phyloP scores from a whole-genome alignment of 2,797 vertebrate genomes.

The Bovichtus variegatus region DNA sequence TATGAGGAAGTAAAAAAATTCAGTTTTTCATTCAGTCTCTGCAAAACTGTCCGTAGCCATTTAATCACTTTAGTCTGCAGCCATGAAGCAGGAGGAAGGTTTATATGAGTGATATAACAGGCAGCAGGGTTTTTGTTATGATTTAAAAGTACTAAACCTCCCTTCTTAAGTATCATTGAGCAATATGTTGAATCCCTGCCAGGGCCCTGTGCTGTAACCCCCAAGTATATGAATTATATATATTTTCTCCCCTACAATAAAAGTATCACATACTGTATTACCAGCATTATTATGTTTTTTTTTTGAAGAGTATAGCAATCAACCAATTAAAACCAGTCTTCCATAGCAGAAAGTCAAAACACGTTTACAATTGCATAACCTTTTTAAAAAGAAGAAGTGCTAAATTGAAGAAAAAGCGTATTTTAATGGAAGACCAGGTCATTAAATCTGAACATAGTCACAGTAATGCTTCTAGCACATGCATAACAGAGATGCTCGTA shows the following conservation, averaged over 20 bases:
- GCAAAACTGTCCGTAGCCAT: background rate
- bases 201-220: background rate
- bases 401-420: background rate
- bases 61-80: background rate
- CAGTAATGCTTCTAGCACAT: background rate
- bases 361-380: background rate
- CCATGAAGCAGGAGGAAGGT: background rate
- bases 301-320: conserved; percentile 2
- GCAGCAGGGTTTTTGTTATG: background rate
- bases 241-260: background rate
- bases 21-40: background rate
- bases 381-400: background rate
- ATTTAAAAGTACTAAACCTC: conserved; percentile 7
- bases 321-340: conserved; percentile 31
- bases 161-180: conserved; percentile 5
- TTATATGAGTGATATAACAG: background rate
- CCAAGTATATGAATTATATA: background rate
- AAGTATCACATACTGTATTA: conserved; percentile 11
- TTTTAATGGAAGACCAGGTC: background rate
- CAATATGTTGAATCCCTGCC: conserved; percentile 10
- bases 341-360: background rate
- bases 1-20: conserved; percentile 2
- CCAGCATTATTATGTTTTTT: background rate
- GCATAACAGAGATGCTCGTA: background rate
- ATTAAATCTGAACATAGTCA: background rate